A percentile compares a stretch with the other conserved stretches of the same genome.
phyloP scores from a whole-genome alignment of 1,140 invertebrate genomes.

The Cephus cinctus region DNA sequence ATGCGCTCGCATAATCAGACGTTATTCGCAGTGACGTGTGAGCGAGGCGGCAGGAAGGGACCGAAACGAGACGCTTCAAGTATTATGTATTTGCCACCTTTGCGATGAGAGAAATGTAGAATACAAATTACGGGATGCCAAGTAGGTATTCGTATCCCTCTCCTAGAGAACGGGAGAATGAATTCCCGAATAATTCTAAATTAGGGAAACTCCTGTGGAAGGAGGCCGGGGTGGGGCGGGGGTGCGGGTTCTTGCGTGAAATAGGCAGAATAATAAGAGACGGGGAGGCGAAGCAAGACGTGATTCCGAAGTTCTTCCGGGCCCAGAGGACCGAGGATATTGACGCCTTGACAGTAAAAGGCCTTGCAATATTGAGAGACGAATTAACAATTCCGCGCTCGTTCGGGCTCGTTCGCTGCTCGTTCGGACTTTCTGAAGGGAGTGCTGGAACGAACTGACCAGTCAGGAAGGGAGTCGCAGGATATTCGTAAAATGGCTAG shows the following conservation, averaged over 20 bases:
- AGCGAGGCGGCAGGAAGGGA: constrained; percentile 17
- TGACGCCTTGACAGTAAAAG: constrained; percentile 28
- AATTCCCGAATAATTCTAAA: constrained; percentile 45
- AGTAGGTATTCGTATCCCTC: too few species aligned
- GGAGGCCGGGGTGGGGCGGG: not conserved
- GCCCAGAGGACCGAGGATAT: not conserved
- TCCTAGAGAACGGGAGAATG: constrained; percentile 32
- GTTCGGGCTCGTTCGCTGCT: constrained; percentile 17
- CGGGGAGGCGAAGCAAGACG: not conserved
- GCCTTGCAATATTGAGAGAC: constrained; percentile 39
- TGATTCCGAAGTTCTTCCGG: not conserved
- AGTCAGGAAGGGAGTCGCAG: too few species aligned
- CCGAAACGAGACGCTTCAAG: constrained; percentile 19
- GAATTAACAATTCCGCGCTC: constrained; percentile 39
- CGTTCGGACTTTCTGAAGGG: constrained; percentile 5
- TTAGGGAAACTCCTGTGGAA: too few species aligned
- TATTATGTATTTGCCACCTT: constrained; percentile 35
- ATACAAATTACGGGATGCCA: constrained; percentile 54
- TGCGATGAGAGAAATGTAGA: constrained; percentile 48
- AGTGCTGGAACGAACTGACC: too few species aligned
- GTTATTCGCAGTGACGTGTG: constrained; percentile 28
- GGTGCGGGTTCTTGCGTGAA: not conserved
- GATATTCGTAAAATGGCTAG: not conserved
- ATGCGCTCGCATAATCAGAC: constrained; percentile 57
- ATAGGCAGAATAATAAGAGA: not conserved